phyloP scores from a whole-genome alignment of 2,888 invertebrate genomes.

The Pyrochroa serraticornis region DNA sequence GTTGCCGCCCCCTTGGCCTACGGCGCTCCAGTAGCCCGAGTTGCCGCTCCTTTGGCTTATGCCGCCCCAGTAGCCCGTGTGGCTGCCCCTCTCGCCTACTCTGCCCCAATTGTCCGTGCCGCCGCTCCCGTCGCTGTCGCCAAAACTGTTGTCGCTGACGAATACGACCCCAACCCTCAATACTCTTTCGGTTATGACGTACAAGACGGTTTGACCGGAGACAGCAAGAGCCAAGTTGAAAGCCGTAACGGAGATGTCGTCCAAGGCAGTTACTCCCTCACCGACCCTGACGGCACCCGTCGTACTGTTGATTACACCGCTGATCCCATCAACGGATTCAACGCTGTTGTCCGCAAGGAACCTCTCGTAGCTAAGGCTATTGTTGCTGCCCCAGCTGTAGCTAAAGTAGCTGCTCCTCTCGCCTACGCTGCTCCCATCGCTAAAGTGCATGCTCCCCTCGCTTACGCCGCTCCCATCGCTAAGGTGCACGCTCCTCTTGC shows the following conservation, averaged over 20 bases:
- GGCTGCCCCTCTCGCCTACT: conserved; percentile 35
- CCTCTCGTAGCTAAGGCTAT: conserved; percentile 31
- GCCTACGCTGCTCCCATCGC: conserved; percentile 34
- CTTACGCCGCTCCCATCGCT: conserved; percentile 24
- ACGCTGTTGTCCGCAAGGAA: conserved; percentile 63
- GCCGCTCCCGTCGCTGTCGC: conserved; percentile 34
- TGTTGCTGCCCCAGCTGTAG: conserved; percentile 24
- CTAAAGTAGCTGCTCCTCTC: conserved; percentile 32
- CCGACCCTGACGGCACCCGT: conserved; percentile 67
- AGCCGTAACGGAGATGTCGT: conserved; percentile 69
- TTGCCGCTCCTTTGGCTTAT: conserved; percentile 31
- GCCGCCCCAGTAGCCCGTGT: not conserved
- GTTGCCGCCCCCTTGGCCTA: not conserved
- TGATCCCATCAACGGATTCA: conserved; percentile 63
- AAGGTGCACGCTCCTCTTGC: conserved; percentile 30
- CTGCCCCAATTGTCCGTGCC: too few species aligned
- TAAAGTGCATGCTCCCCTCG: conserved; percentile 33
- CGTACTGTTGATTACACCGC: conserved; percentile 68
- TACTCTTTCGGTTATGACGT: conserved; percentile 65
- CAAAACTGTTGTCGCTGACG: conserved; percentile 32
- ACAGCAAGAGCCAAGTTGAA: conserved; percentile 67
- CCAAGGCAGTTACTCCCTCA: conserved; percentile 64
- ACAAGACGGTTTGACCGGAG: conserved; percentile 64
- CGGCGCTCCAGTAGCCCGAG: conserved; percentile 32
- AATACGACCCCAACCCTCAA: conserved; percentile 55